These are phyloP conservation scores for Malacoraja senta DNA, from an alignment of 2,797 vertebrate genomes.

Conservation along the genomic window DNA sequence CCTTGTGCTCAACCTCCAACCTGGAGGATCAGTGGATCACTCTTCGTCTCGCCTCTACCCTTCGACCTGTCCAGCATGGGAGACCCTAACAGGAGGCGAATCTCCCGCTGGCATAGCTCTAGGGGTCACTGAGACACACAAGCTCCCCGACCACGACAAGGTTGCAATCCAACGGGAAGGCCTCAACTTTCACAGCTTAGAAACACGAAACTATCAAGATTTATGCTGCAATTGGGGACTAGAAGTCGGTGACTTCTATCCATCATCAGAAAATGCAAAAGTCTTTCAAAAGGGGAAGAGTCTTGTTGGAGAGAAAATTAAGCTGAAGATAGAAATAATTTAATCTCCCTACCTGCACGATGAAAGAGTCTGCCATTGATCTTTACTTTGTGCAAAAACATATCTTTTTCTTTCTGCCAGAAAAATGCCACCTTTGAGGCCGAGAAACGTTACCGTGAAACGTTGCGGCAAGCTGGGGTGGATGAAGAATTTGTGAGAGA, in stretches of 20 bases:
- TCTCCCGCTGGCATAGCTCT: too few species aligned
- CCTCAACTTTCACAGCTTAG: not conserved
- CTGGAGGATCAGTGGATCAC: too few species aligned
- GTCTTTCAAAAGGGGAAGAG: not conserved
- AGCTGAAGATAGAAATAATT: not conserved
- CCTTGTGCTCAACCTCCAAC: too few species aligned
- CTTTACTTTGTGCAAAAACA: not conserved
- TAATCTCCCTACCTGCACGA: not conserved
- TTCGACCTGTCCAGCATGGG: too few species aligned
- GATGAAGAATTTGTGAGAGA: constrained; percentile 74
- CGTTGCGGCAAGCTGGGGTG: constrained; percentile 69
- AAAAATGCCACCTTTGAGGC: constrained; percentile 66
- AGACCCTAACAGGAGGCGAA: too few species aligned
- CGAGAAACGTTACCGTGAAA: constrained; percentile 66
- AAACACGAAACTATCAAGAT: not conserved
- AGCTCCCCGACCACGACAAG: too few species aligned
- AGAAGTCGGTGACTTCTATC: not conserved
- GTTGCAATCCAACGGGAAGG: not conserved
- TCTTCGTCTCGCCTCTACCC: too few species aligned
- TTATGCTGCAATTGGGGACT: not conserved
- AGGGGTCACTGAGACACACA: too few species aligned
- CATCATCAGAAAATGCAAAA: not conserved
- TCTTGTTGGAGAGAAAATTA: not conserved
- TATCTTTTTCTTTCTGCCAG: constrained; percentile 48
- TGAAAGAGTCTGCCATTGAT: not conserved